Base-by-base conservation (phyloP, 2,797 vertebrate species). In the Phrynocephalus vlangalii region DNA sequence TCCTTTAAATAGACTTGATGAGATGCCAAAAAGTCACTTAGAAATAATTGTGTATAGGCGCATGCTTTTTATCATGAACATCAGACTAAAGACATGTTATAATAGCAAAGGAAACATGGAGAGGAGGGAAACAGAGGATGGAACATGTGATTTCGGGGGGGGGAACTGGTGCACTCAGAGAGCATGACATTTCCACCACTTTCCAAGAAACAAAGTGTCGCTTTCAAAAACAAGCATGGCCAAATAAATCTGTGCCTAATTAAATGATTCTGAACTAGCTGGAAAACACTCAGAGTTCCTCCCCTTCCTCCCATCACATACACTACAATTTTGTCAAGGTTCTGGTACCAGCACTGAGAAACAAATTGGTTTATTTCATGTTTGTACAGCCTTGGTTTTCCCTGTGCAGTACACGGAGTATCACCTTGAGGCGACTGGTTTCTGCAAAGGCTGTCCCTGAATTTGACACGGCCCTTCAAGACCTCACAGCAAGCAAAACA, bases 151-250 rank as follows among this genome's bases (percentile, higher is more conserved):
- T 90, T 89, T 90, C 68, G 38, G 38, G 38, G 38, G 38, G 38
- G 5, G 38, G 38, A 3, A 44, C 38, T 44, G 38, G 38, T 44
- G 38, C 38, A 44, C 38, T 44, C 38, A 44, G 73, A 9, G 24
- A 85, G 67, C 71, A 84, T 91, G 94, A 95, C 79, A 67, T 95
- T 94, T 89, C 90, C 93, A 93, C 89, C 92, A 93, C 94, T 77
- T 93, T 96, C 93, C 93, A 95, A 94, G 90, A 94, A 93, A 56
- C 92, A 60, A 94, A 94, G 91, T 80, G 93, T 91, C 18, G 6
- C 92, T 95, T 95, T 93, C 88, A 93, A 94, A 96, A 92, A 10
- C 30, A 92, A 88, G 78, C 89, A 71, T 88, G 91, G 63, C 78
- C 50, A 87, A 87, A 91, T 15, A 30, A 93, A 91, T 92, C 91